Percentiles rank a stretch among this genome's conserved stretches.
These are phyloP conservation scores for Aromia moschata DNA, from an alignment of 2,888 invertebrate species.

Conservation along the genomic window DNA sequence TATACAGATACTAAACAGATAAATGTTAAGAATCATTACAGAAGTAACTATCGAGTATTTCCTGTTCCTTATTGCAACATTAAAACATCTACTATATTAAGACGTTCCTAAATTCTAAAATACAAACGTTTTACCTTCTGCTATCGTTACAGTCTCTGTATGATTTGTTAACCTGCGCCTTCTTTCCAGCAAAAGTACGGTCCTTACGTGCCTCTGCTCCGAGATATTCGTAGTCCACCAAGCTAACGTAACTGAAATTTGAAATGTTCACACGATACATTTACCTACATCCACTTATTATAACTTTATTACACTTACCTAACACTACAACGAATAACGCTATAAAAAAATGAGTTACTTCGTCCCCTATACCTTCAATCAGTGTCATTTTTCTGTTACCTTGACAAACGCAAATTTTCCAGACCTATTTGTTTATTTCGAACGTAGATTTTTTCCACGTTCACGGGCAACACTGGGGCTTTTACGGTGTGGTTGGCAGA, in stretches of 20 bases:
- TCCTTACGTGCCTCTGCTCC: conserved; percentile 67
- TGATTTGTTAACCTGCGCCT: conserved; percentile 59
- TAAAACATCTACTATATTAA: too few species aligned
- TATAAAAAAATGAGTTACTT: conserved; percentile 79
- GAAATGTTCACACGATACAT: conserved; percentile 15
- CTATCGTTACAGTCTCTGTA: conserved; percentile 57
- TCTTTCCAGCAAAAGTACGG: conserved; percentile 73
- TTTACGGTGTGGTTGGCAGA: not conserved
- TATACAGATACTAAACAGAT: too few species aligned
- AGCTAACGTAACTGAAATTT: conserved; percentile 68
- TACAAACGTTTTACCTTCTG: conserved; percentile 55
- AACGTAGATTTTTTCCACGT: conserved; percentile 6
- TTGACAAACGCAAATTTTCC: conserved; percentile 19
- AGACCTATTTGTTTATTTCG: conserved; percentile 8
- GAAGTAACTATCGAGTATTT: too few species aligned
- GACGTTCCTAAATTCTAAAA: too few species aligned
- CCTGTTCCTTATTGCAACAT: too few species aligned
- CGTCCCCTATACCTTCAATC: conserved; percentile 86
- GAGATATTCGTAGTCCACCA: conserved; percentile 82
- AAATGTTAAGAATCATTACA: too few species aligned
- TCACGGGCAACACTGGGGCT: not conserved
- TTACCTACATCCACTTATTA: not conserved
- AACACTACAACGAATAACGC: conserved; percentile 66
- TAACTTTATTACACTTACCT: conserved; percentile 51
- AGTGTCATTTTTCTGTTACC: conserved; percentile 69